Conservation (phyloP, 2,888 invertebrate genomes). For the Salpingus planirostris region DNA sequence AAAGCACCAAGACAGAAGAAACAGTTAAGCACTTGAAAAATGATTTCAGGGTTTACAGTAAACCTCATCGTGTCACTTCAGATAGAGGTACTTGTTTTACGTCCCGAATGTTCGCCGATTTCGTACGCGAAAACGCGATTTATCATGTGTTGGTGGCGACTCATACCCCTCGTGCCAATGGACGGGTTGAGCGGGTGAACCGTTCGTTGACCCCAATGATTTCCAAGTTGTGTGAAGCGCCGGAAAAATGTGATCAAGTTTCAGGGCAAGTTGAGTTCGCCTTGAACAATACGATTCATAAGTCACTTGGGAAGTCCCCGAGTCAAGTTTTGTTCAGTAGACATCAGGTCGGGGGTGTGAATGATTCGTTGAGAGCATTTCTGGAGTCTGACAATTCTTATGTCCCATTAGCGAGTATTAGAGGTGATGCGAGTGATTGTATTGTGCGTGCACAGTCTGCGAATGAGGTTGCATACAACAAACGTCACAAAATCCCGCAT, state of each 20-base stretch:
- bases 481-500: too few species aligned
- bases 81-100: constrained; percentile 19
- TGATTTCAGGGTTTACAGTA: constrained; percentile 18
- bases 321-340: neutral
- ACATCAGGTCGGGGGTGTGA: too few species aligned
- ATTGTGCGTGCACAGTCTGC: too few species aligned
- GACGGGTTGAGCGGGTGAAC: too few species aligned
- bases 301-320: constrained; percentile 8
- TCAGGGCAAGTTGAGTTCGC: constrained; percentile 12
- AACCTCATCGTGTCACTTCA: constrained; percentile 15
- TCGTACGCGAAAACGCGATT: neutral
- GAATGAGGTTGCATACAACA: too few species aligned
- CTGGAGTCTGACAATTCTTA: too few species aligned
- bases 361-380: too few species aligned
- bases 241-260: constrained; percentile 18
- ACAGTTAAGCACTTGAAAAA: constrained; percentile 12
- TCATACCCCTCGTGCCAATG: constrained; percentile 21
- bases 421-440: too few species aligned
- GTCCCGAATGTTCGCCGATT: constrained; percentile 14
- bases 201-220: constrained; percentile 21
- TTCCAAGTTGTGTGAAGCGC: constrained; percentile 16
- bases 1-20: constrained; percentile 12
- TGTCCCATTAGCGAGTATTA: too few species aligned
- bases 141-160: constrained; percentile 17
- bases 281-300: constrained; percentile 12